These are phyloP conservation scores for Anguilla megastoma DNA, from an alignment of 2,797 vertebrate genomes.

Conservation along the genomic window DNA sequence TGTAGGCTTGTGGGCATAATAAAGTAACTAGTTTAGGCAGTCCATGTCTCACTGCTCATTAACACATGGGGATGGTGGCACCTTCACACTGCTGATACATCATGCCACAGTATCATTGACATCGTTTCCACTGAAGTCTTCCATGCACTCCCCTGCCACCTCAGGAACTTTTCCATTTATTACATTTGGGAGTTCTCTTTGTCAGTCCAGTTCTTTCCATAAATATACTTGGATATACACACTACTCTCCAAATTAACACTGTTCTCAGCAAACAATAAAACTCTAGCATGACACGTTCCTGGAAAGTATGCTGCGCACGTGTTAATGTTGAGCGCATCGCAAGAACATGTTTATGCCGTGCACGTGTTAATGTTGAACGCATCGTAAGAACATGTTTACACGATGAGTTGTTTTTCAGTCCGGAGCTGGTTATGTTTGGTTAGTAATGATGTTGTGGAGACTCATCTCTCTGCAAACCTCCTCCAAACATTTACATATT, in stretches of 20 bases:
- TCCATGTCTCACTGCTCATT: background rate
- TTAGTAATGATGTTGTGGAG: background rate
- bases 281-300: background rate
- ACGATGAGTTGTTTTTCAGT: background rate
- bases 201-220: background rate
- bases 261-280: background rate
- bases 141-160: background rate
- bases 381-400: background rate
- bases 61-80: background rate
- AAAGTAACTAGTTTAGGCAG: background rate
- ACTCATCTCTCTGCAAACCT: background rate
- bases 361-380: background rate
- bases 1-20: background rate
- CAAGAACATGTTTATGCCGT: background rate
- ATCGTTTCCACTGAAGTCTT: background rate
- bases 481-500: background rate
- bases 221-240: background rate
- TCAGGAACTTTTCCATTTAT: background rate
- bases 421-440: background rate
- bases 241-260: background rate
- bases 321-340: background rate
- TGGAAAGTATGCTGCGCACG: background rate
- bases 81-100: background rate
- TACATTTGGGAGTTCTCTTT: background rate
- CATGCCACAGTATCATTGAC: background rate